Percentiles rank a stretch among this genome's conserved stretches.
phyloP scores from a whole-genome alignment of 2,113 vertebrate species.

The Pleuronectes platessa region DNA sequence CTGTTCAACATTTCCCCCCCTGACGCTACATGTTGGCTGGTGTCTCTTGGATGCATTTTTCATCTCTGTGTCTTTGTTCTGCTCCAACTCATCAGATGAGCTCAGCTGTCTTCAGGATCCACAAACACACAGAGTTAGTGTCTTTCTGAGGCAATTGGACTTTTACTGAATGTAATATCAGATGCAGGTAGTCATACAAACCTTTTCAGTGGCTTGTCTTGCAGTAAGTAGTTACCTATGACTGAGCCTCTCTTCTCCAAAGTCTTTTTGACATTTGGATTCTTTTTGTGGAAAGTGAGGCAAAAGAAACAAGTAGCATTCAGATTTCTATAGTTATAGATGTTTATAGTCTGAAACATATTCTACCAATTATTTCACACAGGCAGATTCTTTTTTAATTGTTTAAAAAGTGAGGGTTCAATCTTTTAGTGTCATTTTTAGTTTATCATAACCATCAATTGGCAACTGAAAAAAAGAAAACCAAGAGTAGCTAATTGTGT shows the following conservation, averaged over 20 bases:
- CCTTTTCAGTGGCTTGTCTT: conserved; percentile 81
- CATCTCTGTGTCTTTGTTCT: conserved; percentile 45
- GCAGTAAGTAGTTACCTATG: conserved; percentile 82
- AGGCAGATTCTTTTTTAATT: too few relatives aligned
- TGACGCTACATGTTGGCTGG: conserved; percentile 45
- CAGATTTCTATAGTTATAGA: not conserved
- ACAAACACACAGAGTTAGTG: conserved; percentile 57
- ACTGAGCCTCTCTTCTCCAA: conserved; percentile 85
- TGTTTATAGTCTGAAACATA: not conserved
- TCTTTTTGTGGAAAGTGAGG: conserved; percentile 64
- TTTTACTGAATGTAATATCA: not conserved
- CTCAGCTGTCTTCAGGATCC: conserved; percentile 68
- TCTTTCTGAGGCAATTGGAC: not conserved
- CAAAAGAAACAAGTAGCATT: conserved; percentile 41
- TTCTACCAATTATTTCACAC: too few relatives aligned
- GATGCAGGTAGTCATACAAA: conserved; percentile 66
- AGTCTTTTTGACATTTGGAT: conserved; percentile 71
- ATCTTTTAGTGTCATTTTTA: conserved; percentile 43
- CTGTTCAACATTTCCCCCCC: conserved; percentile 63
- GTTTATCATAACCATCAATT: conserved; percentile 8
- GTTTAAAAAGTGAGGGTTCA: conserved; percentile 19
- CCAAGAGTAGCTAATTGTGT: not conserved
- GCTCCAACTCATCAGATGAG: conserved; percentile 59
- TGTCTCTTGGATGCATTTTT: conserved; percentile 54
- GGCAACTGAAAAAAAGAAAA: conserved; percentile 11